Evolutionary conservation across 2,888 invertebrate species (phyloP).

Genomic region (Limnephilus lunatus): DNA sequence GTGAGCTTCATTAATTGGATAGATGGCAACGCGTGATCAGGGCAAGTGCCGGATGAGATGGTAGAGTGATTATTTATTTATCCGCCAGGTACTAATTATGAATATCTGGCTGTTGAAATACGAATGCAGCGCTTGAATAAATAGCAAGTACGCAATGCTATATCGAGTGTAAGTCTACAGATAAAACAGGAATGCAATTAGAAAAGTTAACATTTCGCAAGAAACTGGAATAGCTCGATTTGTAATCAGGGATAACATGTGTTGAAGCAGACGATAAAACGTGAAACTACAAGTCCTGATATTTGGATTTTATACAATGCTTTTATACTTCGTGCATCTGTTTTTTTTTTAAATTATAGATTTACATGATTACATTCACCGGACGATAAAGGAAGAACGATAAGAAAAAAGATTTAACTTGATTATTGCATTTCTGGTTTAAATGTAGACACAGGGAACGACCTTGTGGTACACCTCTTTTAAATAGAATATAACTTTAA

Average conservation of each 20-base stretch:
- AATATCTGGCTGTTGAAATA: neutral
- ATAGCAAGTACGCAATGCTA: neutral
- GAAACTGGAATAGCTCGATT: neutral
- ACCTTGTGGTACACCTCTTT: neutral
- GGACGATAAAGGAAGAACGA: neutral
- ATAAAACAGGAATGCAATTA: neutral
- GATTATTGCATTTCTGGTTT: neutral
- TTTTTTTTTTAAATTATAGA: neutral
- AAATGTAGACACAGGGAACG: neutral
- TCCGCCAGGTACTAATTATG: neutral
- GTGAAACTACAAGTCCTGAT: neutral
- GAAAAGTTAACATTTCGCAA: neutral
- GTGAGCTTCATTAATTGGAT: conserved; percentile 2
- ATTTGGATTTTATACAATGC: neutral
- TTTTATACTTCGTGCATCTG: neutral
- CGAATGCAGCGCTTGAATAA: neutral
- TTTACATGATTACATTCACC: neutral
- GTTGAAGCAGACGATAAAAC: neutral
- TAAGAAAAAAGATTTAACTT: neutral
- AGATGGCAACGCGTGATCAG: conserved; percentile 11
- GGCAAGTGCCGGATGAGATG: conserved; percentile 19
- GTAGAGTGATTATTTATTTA: neutral
- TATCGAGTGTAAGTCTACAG: neutral
- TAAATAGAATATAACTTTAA: too few relatives aligned
- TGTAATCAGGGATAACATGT: neutral